A percentile compares a stretch with the other conserved stretches of the same genome.
Evolutionary conservation across 2,113 vertebrate species (phyloP).

Genomic region (Phoxinus phoxinus): DNA sequence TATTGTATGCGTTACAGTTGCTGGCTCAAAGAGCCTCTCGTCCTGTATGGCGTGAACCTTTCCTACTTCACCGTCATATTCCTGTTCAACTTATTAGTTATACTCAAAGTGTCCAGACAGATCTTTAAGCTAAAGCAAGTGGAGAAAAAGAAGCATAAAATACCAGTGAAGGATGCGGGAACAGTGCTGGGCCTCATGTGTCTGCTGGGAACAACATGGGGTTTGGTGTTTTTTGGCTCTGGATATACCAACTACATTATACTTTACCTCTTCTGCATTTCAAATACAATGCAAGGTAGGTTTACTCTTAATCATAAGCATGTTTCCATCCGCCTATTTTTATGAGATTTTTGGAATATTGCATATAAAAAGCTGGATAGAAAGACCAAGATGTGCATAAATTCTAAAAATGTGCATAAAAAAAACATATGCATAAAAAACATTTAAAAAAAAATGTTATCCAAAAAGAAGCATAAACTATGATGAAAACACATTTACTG

Average conservation of each 20-base stretch:
- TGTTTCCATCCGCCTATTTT: too few relatives aligned
- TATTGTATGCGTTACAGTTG: constrained; percentile 72
- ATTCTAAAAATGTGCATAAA: too few relatives aligned
- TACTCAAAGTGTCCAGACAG: constrained; percentile 78
- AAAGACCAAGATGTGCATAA: too few relatives aligned
- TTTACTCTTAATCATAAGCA: neutral
- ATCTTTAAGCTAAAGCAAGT: constrained; percentile 73
- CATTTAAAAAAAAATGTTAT: too few relatives aligned
- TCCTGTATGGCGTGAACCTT: constrained; percentile 81
- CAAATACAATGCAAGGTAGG: constrained; percentile 89
- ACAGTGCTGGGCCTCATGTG: constrained; percentile 83
- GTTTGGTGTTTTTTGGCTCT: constrained; percentile 82
- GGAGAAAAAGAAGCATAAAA: constrained; percentile 41
- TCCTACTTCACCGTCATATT: constrained; percentile 82
- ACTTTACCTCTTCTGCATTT: constrained; percentile 88
- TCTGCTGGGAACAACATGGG: constrained; percentile 88
- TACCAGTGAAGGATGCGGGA: constrained; percentile 60
- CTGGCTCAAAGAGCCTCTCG: constrained; percentile 82
- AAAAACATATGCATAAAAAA: too few relatives aligned
- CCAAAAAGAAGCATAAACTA: too few relatives aligned
- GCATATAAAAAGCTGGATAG: too few relatives aligned
- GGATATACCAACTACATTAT: constrained; percentile 77
- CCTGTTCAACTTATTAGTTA: constrained; percentile 81
- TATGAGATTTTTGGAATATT: too few relatives aligned
- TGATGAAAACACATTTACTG: too few relatives aligned